Conservation (phyloP, 2,888 invertebrate species). For the Epinotia nisella region DNA sequence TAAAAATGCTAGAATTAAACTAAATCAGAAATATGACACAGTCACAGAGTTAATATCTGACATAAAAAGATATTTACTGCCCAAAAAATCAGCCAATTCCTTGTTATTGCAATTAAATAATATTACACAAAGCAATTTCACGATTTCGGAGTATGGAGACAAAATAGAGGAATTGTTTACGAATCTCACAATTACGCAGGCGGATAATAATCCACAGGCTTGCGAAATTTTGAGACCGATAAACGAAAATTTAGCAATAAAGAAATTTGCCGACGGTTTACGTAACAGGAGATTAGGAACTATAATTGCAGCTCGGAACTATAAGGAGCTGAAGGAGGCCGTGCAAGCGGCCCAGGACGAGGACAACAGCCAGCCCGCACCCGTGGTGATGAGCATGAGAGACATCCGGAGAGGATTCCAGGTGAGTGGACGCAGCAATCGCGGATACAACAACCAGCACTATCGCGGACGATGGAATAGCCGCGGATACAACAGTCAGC, state of each 20-base stretch:
- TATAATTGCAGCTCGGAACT: constrained; percentile 7
- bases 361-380: not conserved
- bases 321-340: constrained; percentile 11
- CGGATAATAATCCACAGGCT: not conserved
- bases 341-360: constrained; percentile 3
- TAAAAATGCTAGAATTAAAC: not conserved
- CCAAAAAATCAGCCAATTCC: constrained; percentile 20
- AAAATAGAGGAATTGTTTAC: constrained; percentile 16
- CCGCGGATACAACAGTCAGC: not conserved
- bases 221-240: constrained; percentile 25
- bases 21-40: not conserved
- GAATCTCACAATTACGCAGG: constrained; percentile 13
- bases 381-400: constrained; percentile 3
- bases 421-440: constrained; percentile 1
- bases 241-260: constrained; percentile 15
- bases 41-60: not conserved
- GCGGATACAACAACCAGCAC: not conserved
- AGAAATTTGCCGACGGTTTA: constrained; percentile 18
- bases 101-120: constrained; percentile 11
- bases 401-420: not conserved
- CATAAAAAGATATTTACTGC: constrained; percentile 17
- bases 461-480: not conserved
- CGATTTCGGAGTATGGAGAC: not conserved
- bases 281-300: constrained; percentile 1
- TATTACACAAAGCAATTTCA: not conserved